Conservation (phyloP, 1,140 invertebrate genomes). For the Brachionus koreanus region DNA sequence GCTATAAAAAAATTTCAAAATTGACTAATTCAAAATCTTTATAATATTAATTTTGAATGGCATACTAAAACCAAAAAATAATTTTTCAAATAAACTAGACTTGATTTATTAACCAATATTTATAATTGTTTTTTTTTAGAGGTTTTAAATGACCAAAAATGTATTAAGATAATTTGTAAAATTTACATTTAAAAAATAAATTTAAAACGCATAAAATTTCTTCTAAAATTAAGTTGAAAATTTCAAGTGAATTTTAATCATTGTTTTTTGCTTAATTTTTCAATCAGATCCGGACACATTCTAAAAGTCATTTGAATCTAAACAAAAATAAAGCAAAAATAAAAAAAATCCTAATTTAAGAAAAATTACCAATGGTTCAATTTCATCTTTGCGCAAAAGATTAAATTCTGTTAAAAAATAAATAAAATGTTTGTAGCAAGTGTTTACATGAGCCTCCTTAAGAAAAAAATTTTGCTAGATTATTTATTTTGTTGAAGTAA, state of each 20-base stretch:
- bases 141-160: not conserved
- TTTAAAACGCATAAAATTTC: not conserved
- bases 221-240: not conserved
- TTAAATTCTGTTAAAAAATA: conserved; percentile 87
- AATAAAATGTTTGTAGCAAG: conserved; percentile 93
- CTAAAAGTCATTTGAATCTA: conserved; percentile 40
- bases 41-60: too few species aligned
- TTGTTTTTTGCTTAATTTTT: conserved; percentile 39
- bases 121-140: not conserved
- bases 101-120: not conserved
- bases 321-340: not conserved
- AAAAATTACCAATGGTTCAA: conserved; percentile 66
- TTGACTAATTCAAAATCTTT: too few species aligned
- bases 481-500: too few species aligned
- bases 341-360: not conserved
- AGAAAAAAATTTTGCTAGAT: conserved; percentile 50
- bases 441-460: conserved; percentile 92
- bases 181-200: not conserved
- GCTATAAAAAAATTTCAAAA: too few species aligned
- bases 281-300: conserved; percentile 39
- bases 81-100: too few species aligned
- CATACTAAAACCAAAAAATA: too few species aligned
- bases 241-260: not conserved
- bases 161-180: not conserved
- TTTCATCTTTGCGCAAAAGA: conserved; percentile 75